phyloP scores from a whole-genome alignment of 30 jellyfish, hydroid and myxozoan species.

The Aurelia coerulea region DNA sequence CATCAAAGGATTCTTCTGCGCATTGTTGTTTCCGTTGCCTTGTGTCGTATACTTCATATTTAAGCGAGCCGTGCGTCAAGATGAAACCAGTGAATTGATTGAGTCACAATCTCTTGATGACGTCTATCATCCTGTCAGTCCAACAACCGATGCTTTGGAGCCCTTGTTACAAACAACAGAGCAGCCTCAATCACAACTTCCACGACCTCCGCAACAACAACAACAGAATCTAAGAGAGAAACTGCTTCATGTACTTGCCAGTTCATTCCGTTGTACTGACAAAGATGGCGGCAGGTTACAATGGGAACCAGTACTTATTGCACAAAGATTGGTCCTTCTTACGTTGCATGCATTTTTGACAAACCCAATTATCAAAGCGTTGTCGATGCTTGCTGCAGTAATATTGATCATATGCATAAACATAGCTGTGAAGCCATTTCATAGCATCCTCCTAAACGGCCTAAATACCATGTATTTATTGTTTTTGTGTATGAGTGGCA shows the following conservation, averaged over 20 bases:
- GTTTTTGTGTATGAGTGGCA: neutral
- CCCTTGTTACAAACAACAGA: neutral
- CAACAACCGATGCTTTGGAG: neutral
- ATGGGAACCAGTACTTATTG: constrained; percentile 18
- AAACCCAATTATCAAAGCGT: neutral
- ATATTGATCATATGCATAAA: neutral
- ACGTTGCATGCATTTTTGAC: neutral
- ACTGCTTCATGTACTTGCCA: neutral
- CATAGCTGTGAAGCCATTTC: neutral
- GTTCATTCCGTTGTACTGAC: neutral
- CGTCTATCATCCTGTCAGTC: neutral
- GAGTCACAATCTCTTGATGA: too few species aligned
- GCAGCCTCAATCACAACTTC: too few species aligned
- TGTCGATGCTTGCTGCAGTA: neutral
- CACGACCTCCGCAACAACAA: too few species aligned
- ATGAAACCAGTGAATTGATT: neutral
- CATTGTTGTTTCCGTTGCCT: neutral
- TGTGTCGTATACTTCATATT: neutral
- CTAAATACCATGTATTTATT: neutral
- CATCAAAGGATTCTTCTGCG: neutral
- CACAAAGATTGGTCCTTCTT: neutral
- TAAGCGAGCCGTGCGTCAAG: neutral
- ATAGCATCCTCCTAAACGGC: neutral
- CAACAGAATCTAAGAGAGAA: neutral
- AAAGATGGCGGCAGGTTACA: neutral